Evolutionary conservation across 2,888 invertebrate genomes (phyloP).

Genomic region (Aphodius sticticus): DNA sequence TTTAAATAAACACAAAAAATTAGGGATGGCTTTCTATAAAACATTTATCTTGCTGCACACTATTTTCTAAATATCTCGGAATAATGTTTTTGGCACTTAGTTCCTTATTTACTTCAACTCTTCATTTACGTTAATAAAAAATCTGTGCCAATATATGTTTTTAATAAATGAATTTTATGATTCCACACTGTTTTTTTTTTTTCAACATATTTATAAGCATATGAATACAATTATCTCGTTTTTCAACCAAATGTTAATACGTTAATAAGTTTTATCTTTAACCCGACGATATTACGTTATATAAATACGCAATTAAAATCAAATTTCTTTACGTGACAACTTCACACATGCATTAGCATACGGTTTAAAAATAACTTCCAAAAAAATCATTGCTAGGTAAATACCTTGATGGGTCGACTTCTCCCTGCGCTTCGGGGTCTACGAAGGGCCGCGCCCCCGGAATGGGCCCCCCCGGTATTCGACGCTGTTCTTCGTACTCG

Average conservation of each 20-base stretch:
- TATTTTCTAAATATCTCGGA: too few relatives aligned
- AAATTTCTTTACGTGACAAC: slow-evolving; percentile 7
- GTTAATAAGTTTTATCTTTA: too few relatives aligned
- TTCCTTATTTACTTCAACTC: too few relatives aligned
- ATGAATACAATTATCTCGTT: background rate
- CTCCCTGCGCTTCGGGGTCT: slow-evolving; percentile 82
- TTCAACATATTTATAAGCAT: background rate
- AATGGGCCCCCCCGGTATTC: slow-evolving; percentile 28
- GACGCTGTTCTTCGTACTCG: slow-evolving; percentile 49
- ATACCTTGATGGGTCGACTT: slow-evolving; percentile 83
- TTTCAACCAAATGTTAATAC: background rate
- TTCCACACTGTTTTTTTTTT: too few relatives aligned
- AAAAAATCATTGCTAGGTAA: slow-evolving; percentile 47
- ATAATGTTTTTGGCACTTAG: too few relatives aligned
- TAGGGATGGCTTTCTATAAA: too few relatives aligned
- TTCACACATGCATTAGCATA: background rate
- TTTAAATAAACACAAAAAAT: too few relatives aligned
- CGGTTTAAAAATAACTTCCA: slow-evolving; percentile 7
- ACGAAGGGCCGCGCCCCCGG: slow-evolving; percentile 74
- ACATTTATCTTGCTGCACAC: too few relatives aligned
- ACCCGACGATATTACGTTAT: background rate
- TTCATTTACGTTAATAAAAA: too few relatives aligned
- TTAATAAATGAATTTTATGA: too few relatives aligned
- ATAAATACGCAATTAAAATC: background rate
- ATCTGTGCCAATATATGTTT: too few relatives aligned